phyloP scores from a whole-genome alignment of 2,113 vertebrate genomes.

The Mustelus asterias region DNA sequence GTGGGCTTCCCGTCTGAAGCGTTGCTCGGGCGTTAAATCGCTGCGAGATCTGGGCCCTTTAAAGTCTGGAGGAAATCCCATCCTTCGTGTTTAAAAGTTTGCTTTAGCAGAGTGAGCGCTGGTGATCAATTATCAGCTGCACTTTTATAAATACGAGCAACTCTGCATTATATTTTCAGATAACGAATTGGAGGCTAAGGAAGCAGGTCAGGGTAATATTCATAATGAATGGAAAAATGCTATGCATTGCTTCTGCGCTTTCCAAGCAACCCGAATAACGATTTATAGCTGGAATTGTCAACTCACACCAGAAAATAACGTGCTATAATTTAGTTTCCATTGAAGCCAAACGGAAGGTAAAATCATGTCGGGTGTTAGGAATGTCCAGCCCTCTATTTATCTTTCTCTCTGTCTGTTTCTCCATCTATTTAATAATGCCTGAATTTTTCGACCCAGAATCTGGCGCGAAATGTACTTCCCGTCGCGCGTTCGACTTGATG shows the following conservation, averaged over 20 bases:
- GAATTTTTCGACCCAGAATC: no score
- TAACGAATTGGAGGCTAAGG: background rate
- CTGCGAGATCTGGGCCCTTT: no score
- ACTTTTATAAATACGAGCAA: background rate
- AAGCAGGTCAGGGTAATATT: background rate
- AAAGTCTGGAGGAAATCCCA: no score
- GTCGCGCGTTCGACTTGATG: no score
- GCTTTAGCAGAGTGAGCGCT: background rate
- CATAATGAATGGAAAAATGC: background rate
- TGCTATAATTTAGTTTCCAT: background rate
- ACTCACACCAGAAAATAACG: background rate
- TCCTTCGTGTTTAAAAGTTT: background rate
- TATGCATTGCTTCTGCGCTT: background rate
- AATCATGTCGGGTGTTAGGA: background rate
- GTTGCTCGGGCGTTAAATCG: no score
- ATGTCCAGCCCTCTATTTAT: no score
- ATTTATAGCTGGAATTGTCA: background rate
- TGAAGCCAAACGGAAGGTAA: background rate
- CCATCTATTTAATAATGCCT: no score
- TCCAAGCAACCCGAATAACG: background rate
- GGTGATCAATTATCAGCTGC: background rate
- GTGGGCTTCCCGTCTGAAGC: no score
- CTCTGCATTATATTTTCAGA: background rate
- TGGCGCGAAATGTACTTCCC: no score
- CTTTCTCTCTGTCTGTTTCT: no score